Base-by-base conservation (phyloP, 1,140 invertebrate species). In the Brachionus asplanchnoidis region DNA sequence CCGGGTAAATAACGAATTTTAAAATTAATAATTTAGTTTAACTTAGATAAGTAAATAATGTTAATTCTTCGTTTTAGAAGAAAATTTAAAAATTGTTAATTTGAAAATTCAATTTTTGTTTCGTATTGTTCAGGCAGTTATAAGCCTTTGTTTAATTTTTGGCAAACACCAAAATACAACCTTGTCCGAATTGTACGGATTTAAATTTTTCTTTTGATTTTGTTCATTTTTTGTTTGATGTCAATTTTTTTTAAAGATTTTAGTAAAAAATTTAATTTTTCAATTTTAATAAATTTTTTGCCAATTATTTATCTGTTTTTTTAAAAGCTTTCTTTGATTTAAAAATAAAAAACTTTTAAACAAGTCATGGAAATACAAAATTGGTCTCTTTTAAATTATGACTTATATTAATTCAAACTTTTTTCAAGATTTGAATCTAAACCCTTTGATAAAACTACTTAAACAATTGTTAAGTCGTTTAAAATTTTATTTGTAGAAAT, bases 61-160 rank as follows among this genome's bases (percentile, higher is more conserved):
- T 73, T 40, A 12, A n/a, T n/a, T 73, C 68, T 42, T 73, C 68
- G 36, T 73, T 73, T 42, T 73, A 73, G 68, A 73, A 42, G 68
- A 73, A 8, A 42, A 42, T 42, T 42, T 20, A 42, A 73, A 73
- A 73, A 73, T 73, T 73, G 14, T n/a, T n/a, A 42, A 40, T 20
- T 17, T 2, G 7, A 36, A 7, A 36, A 40, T 11, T 3, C 17
- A 40, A 73, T 36, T 17, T 73, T 73, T 44, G 8, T 17, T 1
- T 73, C 3, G 6, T 1, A 42, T 20, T 44, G 68, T 73, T 73
- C 17, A 73, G 68, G 68, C 68, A 42, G 40, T 73, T 73, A 8
- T 73, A 42, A 42, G 36, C 32, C 68, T 42, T 44, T 20, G 14
- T 73, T 68, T 32, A 8, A 20, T 26, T 60, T 60, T 60, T 60